Conservation (phyloP, 2,797 vertebrate species). For the Oreochromis mossambicus region DNA sequence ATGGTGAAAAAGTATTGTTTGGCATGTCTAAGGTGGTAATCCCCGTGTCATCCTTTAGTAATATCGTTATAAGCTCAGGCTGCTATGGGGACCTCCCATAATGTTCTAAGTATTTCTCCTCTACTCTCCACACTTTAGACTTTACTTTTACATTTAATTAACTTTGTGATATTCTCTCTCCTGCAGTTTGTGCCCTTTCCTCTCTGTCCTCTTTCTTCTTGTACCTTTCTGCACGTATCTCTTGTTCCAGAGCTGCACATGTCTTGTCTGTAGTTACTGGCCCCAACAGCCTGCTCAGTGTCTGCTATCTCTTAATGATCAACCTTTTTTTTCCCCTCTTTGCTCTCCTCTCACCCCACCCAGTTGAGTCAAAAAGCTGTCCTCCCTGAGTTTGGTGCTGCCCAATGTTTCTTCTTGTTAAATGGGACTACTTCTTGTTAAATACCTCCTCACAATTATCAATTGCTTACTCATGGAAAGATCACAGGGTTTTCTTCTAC, state of each 20-base stretch:
- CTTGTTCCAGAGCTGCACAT: not conserved
- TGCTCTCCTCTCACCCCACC: not conserved
- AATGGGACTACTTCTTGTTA: not conserved
- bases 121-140: not conserved
- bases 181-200: not conserved
- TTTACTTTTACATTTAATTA: not conserved
- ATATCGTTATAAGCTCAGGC: not conserved
- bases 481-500: not conserved
- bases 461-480: not conserved
- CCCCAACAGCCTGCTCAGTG: not conserved
- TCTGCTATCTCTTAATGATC: not conserved
- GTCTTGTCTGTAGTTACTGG: not conserved
- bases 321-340: not conserved
- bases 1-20: not conserved
- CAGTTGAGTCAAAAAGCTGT: not conserved
- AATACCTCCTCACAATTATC: not conserved
- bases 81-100: not conserved
- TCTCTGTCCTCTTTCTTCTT: not conserved
- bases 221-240: not conserved
- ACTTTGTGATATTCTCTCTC: not conserved
- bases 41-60: not conserved
- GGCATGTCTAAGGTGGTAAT: not conserved
- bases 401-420: not conserved
- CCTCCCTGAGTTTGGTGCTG: not conserved
- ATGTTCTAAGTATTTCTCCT: not conserved